These are phyloP conservation scores for Prosopocoilus inquinatus DNA, from an alignment of 2,888 invertebrate genomes.

Conservation along the genomic window DNA sequence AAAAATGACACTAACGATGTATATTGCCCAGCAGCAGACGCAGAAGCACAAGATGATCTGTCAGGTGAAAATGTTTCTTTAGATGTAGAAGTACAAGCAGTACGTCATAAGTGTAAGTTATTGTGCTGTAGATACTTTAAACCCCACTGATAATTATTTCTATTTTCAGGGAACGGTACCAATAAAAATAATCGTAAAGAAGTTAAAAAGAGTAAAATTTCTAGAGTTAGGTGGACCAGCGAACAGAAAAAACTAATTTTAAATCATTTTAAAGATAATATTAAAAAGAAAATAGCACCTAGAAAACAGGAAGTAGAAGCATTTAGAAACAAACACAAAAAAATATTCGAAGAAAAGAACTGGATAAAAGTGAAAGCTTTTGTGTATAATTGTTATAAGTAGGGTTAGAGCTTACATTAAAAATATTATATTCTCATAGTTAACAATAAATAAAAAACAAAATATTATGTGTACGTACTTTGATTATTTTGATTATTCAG, in stretches of 20 bases:
- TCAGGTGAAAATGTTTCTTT: too few species aligned
- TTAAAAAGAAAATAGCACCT: not conserved
- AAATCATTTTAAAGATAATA: not conserved
- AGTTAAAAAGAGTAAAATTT: not conserved
- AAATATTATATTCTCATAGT: too few species aligned
- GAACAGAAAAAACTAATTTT: not conserved
- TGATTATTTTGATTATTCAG: too few species aligned
- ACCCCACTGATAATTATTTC: not conserved
- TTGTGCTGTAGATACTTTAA: too few species aligned
- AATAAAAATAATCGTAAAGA: not conserved
- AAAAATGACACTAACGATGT: too few species aligned
- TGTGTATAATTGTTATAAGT: not conserved
- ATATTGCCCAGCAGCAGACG: too few species aligned
- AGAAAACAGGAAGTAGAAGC: not conserved
- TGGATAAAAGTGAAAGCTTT: constrained; percentile 14
- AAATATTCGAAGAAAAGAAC: constrained; percentile 4
- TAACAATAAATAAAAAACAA: too few species aligned
- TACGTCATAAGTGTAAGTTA: too few species aligned
- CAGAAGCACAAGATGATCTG: too few species aligned
- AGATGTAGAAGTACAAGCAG: too few species aligned
- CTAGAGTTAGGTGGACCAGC: not conserved
- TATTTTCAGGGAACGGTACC: not conserved
- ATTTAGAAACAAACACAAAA: not conserved
- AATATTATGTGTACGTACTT: too few species aligned
- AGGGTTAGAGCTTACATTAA: too few species aligned